Percentiles rank a stretch among this genome's conserved stretches.
Evolutionary conservation across 2,113 vertebrate genomes (phyloP).

Genomic region (Rhombomys opimus): DNA sequence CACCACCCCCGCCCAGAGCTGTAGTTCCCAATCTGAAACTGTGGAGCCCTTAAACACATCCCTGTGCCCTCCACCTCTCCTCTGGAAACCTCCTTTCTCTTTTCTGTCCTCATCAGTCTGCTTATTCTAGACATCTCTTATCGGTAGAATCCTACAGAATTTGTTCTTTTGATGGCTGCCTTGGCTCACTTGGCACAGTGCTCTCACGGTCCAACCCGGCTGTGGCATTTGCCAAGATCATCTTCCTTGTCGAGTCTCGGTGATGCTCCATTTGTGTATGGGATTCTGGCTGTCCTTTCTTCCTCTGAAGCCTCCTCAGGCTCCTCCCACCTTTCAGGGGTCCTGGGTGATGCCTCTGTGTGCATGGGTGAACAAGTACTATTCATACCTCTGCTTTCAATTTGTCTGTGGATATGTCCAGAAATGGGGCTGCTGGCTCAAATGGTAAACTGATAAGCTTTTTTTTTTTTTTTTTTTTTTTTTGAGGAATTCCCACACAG

Average conservation of each 20-base stretch:
- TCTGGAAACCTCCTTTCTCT: too few relatives aligned
- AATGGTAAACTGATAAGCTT: not conserved
- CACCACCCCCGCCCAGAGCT: not conserved
- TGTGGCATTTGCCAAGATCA: not conserved
- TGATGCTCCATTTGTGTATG: not conserved
- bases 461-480: constrained; percentile 36
- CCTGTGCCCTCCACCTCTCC: too few relatives aligned
- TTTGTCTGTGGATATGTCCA: not conserved
- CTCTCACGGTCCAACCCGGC: too few relatives aligned
- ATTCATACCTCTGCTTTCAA: not conserved
- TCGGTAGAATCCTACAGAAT: rapidly evolving
- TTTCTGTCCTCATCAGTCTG: not conserved
- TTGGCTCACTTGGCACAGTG: not conserved
- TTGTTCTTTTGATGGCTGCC: not conserved
- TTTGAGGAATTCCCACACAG: not conserved
- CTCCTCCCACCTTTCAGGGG: not conserved
- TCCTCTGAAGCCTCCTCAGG: rapidly evolving
- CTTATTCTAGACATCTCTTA: not conserved
- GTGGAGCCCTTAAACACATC: not conserved
- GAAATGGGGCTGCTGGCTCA: not conserved
- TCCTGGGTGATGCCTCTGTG: not conserved
- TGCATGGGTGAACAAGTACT: not conserved
- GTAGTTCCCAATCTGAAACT: not conserved
- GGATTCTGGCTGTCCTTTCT: too few relatives aligned
- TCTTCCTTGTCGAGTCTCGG: not conserved